Percentiles rank a stretch among this genome's conserved stretches.
These are phyloP conservation scores for Poecilia gillii DNA, from an alignment of 2,797 vertebrate genomes.

Conservation along the genomic window DNA sequence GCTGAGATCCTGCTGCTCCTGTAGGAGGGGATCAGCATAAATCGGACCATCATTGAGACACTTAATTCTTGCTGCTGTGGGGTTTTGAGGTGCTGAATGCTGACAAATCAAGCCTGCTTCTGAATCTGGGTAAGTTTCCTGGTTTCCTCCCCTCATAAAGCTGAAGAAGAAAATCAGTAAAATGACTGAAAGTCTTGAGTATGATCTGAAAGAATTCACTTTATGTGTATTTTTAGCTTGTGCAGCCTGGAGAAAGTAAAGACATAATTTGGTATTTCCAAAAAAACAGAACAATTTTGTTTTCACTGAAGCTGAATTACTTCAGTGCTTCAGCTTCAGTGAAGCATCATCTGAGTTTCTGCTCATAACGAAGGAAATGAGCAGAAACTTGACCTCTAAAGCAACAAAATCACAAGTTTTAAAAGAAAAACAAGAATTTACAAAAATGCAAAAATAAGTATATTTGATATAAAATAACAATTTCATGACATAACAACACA, in stretches of 20 bases:
- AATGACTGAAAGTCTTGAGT: background rate
- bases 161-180: background rate
- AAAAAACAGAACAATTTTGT: background rate
- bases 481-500: background rate
- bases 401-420: background rate
- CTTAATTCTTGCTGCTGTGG: background rate
- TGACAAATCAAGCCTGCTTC: background rate
- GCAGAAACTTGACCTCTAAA: background rate
- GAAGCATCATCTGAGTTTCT: no score
- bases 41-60: background rate
- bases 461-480: background rate
- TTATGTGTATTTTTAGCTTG: background rate
- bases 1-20: background rate
- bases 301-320: background rate
- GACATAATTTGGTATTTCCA: background rate
- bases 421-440: background rate
- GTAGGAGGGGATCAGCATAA: background rate
- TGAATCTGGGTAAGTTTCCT: background rate
- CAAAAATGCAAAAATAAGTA: background rate
- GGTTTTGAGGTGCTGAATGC: background rate
- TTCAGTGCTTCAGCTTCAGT: no score
- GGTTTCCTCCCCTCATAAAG: background rate
- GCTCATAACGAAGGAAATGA: background rate
- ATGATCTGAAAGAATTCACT: background rate
- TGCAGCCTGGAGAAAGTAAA: background rate